Evolutionary conservation across 2,113 vertebrate species (phyloP).

Genomic region (Haemorhous mexicanus): DNA sequence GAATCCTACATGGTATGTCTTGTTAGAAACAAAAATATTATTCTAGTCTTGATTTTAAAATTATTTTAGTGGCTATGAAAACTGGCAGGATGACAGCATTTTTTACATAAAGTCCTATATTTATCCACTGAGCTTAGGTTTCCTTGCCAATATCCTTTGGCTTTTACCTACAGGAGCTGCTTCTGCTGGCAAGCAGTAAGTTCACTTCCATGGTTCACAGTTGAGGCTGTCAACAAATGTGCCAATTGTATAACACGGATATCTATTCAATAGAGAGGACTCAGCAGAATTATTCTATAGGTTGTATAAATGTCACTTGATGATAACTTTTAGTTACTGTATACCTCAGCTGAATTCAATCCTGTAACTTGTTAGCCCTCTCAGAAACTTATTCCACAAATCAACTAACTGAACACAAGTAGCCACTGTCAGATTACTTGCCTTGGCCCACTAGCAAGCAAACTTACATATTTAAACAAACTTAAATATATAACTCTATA

Average conservation of each 20-base stretch:
- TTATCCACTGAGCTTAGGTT: constrained; percentile 20
- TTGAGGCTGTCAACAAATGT: constrained; percentile 52
- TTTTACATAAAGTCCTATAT: constrained; percentile 53
- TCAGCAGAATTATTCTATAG: constrained; percentile 52
- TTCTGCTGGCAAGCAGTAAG: constrained; percentile 42
- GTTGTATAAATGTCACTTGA: constrained; percentile 28
- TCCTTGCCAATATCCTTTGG: constrained; percentile 52
- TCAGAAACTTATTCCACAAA: background rate
- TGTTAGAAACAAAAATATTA: background rate
- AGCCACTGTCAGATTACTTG: background rate
- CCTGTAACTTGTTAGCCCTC: background rate
- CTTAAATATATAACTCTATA: background rate
- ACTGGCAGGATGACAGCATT: constrained; percentile 33
- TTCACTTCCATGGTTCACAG: constrained; percentile 51
- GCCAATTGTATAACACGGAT: constrained; percentile 32
- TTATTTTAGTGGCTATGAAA: constrained; percentile 7
- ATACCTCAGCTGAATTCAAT: background rate
- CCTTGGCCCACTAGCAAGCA: background rate
- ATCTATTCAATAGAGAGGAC: constrained; percentile 28
- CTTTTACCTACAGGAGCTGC: constrained; percentile 44
- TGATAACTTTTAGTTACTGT: constrained; percentile 13
- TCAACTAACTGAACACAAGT: background rate
- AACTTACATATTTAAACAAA: background rate
- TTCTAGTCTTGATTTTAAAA: background rate
- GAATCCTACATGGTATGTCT: background rate